These are phyloP conservation scores for Emydoidea blandingii DNA, from an alignment of 2,797 vertebrate species.

Conservation along the genomic window DNA sequence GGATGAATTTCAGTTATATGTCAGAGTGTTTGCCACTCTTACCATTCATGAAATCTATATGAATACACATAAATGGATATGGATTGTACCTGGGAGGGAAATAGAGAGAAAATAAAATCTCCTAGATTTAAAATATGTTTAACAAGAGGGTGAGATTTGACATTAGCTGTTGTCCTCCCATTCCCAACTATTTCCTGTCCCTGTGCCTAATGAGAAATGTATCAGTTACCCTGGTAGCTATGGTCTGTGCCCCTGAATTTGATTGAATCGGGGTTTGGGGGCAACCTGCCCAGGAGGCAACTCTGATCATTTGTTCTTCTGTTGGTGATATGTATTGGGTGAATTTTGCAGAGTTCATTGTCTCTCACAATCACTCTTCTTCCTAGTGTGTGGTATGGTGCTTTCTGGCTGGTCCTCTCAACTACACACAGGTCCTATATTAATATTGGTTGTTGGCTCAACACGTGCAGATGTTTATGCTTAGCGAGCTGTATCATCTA, in stretches of 20 bases:
- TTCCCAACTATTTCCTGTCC: background rate
- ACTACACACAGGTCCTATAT: fast-evolving
- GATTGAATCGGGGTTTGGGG: background rate
- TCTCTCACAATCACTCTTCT: background rate
- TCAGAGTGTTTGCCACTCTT: constrained; percentile 1
- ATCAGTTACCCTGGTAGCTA: background rate
- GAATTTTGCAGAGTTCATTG: too few species aligned
- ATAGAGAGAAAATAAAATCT: background rate
- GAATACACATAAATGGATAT: background rate
- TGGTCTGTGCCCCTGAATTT: background rate
- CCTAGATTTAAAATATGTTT: background rate
- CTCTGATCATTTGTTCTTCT: background rate
- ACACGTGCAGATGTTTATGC: background rate
- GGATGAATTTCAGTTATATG: background rate
- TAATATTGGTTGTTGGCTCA: fast-evolving
- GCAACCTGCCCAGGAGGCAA: background rate
- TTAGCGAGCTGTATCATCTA: fast-evolving
- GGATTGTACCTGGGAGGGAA: background rate
- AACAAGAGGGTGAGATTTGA: too few species aligned
- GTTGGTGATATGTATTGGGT: fast-evolving
- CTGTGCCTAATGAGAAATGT: background rate
- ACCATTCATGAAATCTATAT: background rate
- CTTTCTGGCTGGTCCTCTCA: background rate
- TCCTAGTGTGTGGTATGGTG: fast-evolving
- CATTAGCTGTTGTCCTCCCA: background rate